Base-by-base conservation (phyloP, 2,888 invertebrate species). In the Agrilus mali region DNA sequence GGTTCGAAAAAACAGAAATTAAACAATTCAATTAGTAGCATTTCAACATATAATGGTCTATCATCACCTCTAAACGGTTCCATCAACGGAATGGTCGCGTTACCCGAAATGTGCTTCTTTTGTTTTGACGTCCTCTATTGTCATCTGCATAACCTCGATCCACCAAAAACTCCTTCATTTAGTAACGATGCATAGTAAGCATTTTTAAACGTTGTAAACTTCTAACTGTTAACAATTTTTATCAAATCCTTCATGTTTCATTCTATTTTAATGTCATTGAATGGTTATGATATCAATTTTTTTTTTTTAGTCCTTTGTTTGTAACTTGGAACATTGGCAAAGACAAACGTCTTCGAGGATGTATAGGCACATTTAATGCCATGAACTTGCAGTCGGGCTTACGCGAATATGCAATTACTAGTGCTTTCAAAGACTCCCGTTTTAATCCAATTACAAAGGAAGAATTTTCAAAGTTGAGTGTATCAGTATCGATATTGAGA, bases 311-410 rank as follows among this genome's bases (percentile, higher is more conserved):
- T 69, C 98, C 98, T 43, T 75, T 98, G 63, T 98, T 98, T 74
- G 98, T 98, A 53, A 98, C 98, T 49, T 98, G 98, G 98, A 90
- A 93, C 71, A 92, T 93, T 63, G 98, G 97, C 41, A 85, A 88
- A 64, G 95, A 95, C 63, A 85, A 89, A 61, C 81, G 93, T 52
- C 77, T 98, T 49, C 80, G 98, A 52, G 98, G 98, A 40, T 98
- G 98, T 71, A 98, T 98, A 64, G 98, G 98, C 47, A 98, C 98
- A 39, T 99, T 98, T 68, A 93, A 90, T 66, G 88, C 94, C 43
- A 88, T 95, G 82, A 88, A 87, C 66, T 78, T 97, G 60, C 95
- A 96, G 65, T 80, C 84, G 62, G 93, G 96, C 50, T 78, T 97
- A 53, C 78, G 92, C 55, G 96, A 97, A 71, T 97, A 97, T 69